Conservation (phyloP, 2,113 vertebrate species). For the Prinia subflava region DNA sequence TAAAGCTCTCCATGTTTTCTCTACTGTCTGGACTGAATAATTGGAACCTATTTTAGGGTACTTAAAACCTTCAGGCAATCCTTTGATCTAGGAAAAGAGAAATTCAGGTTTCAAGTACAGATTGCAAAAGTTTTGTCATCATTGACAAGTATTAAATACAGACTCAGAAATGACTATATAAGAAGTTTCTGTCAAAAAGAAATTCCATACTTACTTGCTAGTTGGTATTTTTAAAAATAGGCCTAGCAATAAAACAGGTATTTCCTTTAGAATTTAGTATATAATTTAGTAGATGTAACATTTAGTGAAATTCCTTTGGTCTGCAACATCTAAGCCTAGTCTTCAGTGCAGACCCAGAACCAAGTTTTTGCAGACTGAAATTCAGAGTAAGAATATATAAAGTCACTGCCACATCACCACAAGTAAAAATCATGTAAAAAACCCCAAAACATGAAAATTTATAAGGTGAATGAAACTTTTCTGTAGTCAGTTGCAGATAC, state of each 20-base stretch:
- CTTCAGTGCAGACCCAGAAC: background rate
- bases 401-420: background rate
- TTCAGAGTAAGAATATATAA: background rate
- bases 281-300: background rate
- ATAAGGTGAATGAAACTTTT: background rate
- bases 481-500: background rate
- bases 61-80: conserved; percentile 90
- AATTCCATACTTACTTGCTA: background rate
- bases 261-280: background rate
- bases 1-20: conserved; percentile 93
- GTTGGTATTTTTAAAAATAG: background rate
- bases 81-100: conserved; percentile 85
- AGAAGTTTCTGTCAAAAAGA: background rate
- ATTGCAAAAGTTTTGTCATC: background rate
- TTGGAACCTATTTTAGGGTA: conserved; percentile 93
- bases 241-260: background rate
- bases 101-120: background rate
- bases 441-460: background rate
- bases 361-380: background rate
- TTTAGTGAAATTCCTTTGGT: background rate
- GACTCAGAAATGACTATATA: conserved; percentile 67
- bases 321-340: background rate
- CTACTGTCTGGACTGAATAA: conserved; percentile 88
- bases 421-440: background rate
- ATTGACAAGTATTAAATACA: conserved; percentile 36